Evolutionary conservation across 2,113 vertebrate genomes (phyloP).

Genomic region (Sigmodon hispidus): DNA sequence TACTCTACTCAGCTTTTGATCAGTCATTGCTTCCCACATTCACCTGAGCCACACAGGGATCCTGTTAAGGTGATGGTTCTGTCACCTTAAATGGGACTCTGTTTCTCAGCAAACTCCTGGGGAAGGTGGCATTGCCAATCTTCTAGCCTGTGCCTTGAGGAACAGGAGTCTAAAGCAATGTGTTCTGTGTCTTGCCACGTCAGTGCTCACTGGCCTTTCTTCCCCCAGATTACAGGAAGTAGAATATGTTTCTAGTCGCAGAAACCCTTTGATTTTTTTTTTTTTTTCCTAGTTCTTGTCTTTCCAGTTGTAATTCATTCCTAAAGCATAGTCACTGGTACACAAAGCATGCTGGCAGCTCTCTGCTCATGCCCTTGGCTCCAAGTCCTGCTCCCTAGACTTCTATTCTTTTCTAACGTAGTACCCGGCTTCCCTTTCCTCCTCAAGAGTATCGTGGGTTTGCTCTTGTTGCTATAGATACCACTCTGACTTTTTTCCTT

Average conservation of each 20-base stretch:
- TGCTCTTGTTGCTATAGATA: conserved; percentile 65
- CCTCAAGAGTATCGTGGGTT: background rate
- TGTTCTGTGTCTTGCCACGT: background rate
- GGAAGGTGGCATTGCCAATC: background rate
- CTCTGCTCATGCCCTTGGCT: background rate
- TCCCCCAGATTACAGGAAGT: background rate
- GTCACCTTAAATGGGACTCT: background rate
- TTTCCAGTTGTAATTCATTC: conserved; percentile 27
- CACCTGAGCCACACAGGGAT: too few relatives aligned
- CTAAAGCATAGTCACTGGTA: background rate
- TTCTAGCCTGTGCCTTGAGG: background rate
- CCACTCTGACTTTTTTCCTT: background rate
- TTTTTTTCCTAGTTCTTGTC: background rate
- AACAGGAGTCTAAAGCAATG: fast-evolving
- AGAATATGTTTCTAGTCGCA: background rate
- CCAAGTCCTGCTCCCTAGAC: background rate
- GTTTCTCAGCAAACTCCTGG: background rate
- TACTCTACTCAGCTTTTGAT: background rate
- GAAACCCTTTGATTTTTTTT: background rate
- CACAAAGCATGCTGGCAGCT: background rate
- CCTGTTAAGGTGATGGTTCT: background rate
- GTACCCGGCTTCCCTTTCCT: background rate
- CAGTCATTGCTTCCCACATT: background rate
- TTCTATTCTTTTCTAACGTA: background rate
- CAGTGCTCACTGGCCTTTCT: background rate